Conservation (phyloP, 1,140 invertebrate species). For the Drosophila setifemur region DNA sequence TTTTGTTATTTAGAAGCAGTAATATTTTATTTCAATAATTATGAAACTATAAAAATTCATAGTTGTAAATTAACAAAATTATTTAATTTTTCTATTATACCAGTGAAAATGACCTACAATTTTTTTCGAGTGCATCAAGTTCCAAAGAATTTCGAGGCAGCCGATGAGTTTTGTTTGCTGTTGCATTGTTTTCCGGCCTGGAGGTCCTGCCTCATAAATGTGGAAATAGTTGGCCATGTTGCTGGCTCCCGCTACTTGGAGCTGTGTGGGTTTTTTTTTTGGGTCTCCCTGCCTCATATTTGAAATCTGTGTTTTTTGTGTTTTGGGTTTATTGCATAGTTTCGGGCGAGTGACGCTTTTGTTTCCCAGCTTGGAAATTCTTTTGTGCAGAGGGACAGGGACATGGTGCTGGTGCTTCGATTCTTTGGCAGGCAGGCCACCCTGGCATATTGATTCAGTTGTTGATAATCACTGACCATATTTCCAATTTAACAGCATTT, state of each 20-base stretch:
- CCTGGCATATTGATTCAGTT: conserved; percentile 37
- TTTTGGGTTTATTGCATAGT: conserved; percentile 59
- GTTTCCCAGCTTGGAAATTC: conserved; percentile 14
- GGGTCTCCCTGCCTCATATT: conserved; percentile 7
- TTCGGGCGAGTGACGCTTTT: conserved; percentile 32
- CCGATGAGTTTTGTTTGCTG: conserved; percentile 59
- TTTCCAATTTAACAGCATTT: conserved; percentile 50
- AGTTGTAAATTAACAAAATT: background rate
- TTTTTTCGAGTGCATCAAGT: background rate
- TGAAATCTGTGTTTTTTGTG: conserved; percentile 54
- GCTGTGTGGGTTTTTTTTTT: conserved; percentile 13
- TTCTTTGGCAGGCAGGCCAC: background rate
- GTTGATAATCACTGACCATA: conserved; percentile 56
- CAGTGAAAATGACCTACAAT: background rate
- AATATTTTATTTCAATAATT: too few species aligned
- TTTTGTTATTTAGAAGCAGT: too few species aligned
- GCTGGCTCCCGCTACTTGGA: conserved; percentile 32
- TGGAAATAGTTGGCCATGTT: conserved; percentile 70
- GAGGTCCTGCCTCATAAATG: conserved; percentile 66
- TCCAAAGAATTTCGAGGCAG: conserved; percentile 44
- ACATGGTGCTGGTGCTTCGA: background rate
- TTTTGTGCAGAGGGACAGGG: conserved; percentile 15
- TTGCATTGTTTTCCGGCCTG: conserved; percentile 39
- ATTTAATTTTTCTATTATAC: background rate
- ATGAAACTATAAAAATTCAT: background rate